phyloP scores from a whole-genome alignment of 2,797 vertebrate genomes.

The Luscinia luscinia region DNA sequence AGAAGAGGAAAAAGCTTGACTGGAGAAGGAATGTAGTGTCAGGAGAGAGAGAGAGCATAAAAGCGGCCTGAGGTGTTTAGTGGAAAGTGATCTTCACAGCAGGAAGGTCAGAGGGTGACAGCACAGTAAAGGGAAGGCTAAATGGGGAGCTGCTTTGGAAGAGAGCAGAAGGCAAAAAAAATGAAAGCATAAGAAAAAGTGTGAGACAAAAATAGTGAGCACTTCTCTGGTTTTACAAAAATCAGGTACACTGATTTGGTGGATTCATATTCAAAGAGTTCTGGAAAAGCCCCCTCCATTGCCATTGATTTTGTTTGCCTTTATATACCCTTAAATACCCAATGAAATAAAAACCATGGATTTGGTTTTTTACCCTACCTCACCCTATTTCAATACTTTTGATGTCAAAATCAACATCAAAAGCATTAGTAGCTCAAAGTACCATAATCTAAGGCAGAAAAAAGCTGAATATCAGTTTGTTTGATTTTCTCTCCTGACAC shows the following conservation, averaged over 20 bases:
- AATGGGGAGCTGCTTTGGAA: background rate
- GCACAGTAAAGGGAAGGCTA: background rate
- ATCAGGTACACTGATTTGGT: background rate
- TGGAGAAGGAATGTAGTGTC: background rate
- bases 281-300: background rate
- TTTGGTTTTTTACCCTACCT: background rate
- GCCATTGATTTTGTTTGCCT: background rate
- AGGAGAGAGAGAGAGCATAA: background rate
- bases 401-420: background rate
- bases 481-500: background rate
- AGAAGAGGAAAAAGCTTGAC: background rate
- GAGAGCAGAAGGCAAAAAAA: background rate
- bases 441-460: background rate
- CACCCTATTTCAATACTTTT: background rate
- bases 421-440: background rate
- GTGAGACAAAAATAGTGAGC: background rate
- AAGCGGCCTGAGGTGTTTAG: background rate
- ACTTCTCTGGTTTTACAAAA: background rate
- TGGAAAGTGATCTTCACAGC: background rate
- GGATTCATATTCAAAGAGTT: background rate
- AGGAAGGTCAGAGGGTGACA: background rate
- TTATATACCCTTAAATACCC: background rate
- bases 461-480: background rate
- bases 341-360: background rate
- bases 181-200: background rate